Evolutionary conservation across 2,113 vertebrate genomes (phyloP).

Genomic region (human): GRCh38 chr4:130562501-130563000

Average conservation of each 20-base stretch:
- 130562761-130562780: background rate
- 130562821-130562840: too few relatives aligned
- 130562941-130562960: background rate
- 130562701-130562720: background rate
- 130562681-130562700: background rate
- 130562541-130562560: constrained; percentile 53
- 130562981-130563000: background rate
- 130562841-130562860: background rate
- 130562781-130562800: background rate
- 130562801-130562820: background rate
- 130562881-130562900: background rate
- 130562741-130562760: background rate
- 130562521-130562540: constrained; percentile 69
- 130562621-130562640: background rate
- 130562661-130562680: background rate
- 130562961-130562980: rapidly evolving
- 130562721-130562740: background rate
- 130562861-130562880: background rate
- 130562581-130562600: too few relatives aligned
- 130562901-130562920: background rate
- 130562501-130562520: constrained; percentile 71
- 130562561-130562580: background rate
- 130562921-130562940: rapidly evolving
- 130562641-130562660: background rate
- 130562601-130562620: background rate